Evolutionary conservation across 2,797 vertebrate genomes (phyloP), one percentile per base, ranked within the genome.

Genomic region (Melanotaenia pygmaea): DNA sequence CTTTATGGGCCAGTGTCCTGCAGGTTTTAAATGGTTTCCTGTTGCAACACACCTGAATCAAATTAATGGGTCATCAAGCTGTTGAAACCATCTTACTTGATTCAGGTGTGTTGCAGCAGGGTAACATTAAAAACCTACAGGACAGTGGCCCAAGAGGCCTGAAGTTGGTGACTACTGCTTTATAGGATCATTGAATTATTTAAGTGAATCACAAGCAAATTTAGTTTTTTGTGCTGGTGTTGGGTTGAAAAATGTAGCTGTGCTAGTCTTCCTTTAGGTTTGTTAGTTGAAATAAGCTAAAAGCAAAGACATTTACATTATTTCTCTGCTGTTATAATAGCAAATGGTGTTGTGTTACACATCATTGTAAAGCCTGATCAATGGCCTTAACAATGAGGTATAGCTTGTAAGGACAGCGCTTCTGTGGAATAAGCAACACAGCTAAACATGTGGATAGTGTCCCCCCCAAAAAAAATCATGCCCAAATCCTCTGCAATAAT

Each of bases 161-260:
- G 18, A 14, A 45, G 43, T 20, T 18, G 16, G 16, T 43, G 40
- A 59, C 60, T 68, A 66, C 80, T 74, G 65, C 77, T 65, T 35
- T 60, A 71, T 59, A 76, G 66, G 67, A 72, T 86, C 72, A 76
- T 30, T 68, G 65, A 51, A 53, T 43, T 59, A 53, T 67, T 34
- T 9, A 12, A 54, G 7, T 24, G 10, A 20, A 22, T 11, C 30
- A 24, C 24, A 54, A 14, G 26, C 13, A 16, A 13, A 18, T 56
- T 47, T 68, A 32, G 35, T 76, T 67, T 63, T 1, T 24, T 66
- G 59, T 61, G 58, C 64, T 74, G 64, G 18, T 47, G 26, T 76
- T 53, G 26, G n/a, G 18, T 71, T 67, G 71, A 22, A 70, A 71
- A 64, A 35, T 26, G 26, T 57, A 54, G 24, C 13, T 26, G 8